Evolutionary conservation across 1,140 invertebrate species (phyloP).

Genomic region (Melanaphis sacchari): DNA sequence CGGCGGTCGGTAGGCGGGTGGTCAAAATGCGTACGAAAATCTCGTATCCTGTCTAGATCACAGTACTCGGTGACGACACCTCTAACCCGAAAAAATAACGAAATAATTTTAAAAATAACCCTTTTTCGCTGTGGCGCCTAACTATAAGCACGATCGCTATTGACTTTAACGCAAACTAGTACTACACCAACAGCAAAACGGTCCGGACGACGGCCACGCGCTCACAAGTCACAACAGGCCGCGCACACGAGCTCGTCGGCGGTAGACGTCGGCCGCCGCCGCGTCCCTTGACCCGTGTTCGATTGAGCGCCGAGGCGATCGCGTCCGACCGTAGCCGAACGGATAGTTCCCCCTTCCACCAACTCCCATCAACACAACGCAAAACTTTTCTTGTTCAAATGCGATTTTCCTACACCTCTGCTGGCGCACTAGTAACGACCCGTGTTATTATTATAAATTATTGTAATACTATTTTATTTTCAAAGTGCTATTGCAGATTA

Average conservation of each 20-base stretch:
- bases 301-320: slow-evolving; percentile 40
- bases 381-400: not conserved
- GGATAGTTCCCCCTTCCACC: not conserved
- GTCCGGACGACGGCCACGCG: slow-evolving; percentile 45
- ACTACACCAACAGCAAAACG: not conserved
- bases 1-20: not conserved
- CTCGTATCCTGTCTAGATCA: not conserved
- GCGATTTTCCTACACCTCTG: not conserved
- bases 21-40: not conserved
- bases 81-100: not conserved
- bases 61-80: not conserved
- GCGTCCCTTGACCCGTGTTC: slow-evolving; percentile 49
- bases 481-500: not conserved
- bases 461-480: not conserved
- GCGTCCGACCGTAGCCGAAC: slow-evolving; percentile 26
- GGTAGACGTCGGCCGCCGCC: slow-evolving; percentile 33
- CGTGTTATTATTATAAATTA: not conserved
- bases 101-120: not conserved
- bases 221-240: slow-evolving; percentile 55
- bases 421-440: not conserved
- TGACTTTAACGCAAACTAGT: not conserved
- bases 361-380: not conserved
- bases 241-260: slow-evolving; percentile 12
- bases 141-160: not conserved
- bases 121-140: not conserved